These are phyloP conservation scores for Auanema freiburgensis DNA, from an alignment of 2,888 invertebrate species.

Conservation along the genomic window DNA sequence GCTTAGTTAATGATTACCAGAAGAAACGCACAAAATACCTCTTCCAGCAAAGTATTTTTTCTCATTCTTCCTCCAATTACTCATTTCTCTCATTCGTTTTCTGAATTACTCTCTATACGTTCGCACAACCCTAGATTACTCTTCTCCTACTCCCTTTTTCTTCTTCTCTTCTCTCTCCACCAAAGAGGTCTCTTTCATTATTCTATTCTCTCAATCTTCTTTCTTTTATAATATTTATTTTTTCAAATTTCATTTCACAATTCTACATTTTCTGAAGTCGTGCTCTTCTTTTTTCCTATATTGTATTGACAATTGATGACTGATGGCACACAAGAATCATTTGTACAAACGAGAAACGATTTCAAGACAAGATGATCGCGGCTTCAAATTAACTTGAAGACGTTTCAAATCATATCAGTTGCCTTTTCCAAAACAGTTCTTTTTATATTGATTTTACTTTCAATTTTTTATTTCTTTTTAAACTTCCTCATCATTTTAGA, in stretches of 20 bases:
- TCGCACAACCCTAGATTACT: background rate
- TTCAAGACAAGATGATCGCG: too few relatives aligned
- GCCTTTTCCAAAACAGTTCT: background rate
- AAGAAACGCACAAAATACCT: background rate
- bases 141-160: background rate
- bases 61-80: slow-evolving; percentile 8
- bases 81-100: background rate
- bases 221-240: slow-evolving; percentile 2
- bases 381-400: too few relatives aligned
- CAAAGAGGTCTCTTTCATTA: background rate
- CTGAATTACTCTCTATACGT: background rate
- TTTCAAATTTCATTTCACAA: background rate
- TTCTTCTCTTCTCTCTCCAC: background rate
- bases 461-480: slow-evolving; percentile 5
- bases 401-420: too few relatives aligned
- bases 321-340: background rate
- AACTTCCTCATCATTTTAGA: too few relatives aligned
- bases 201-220: background rate
- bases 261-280: slow-evolving; percentile 10
- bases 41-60: background rate
- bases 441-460: slow-evolving; percentile 7
- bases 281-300: slow-evolving; percentile 7
- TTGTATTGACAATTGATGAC: background rate
- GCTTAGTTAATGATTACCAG: too few relatives aligned
- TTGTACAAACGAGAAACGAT: background rate